A percentile compares a stretch with the other conserved stretches of the same genome.
These are phyloP conservation scores for Dascyllus trimaculatus DNA, from an alignment of 2,113 vertebrate genomes.

Conservation along the genomic window DNA sequence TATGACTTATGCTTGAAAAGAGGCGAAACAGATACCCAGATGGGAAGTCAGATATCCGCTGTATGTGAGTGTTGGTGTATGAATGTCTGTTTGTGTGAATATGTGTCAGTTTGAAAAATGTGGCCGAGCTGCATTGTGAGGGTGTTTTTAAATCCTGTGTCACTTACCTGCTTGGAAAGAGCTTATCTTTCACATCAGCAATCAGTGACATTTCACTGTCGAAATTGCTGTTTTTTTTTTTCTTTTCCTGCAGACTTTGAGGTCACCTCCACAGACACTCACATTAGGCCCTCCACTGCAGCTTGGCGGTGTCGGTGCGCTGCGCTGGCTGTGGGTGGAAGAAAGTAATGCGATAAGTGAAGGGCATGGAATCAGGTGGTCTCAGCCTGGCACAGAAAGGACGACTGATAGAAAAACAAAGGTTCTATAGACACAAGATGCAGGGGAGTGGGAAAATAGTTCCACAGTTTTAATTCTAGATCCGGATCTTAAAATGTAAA, in stretches of 20 bases:
- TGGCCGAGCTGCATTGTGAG: conserved; percentile 53
- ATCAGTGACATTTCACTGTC: conserved; percentile 24
- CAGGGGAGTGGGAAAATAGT: conserved; percentile 24
- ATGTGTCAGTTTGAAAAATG: conserved; percentile 57
- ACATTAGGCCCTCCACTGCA: conserved; percentile 4
- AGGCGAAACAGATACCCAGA: conserved; percentile 40
- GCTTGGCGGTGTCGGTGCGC: conserved; percentile 32
- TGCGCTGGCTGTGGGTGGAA: conserved; percentile 31
- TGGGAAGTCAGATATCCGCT: conserved; percentile 34
- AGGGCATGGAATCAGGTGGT: conserved; percentile 55
- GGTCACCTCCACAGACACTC: conserved; percentile 24
- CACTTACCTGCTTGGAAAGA: conserved; percentile 34
- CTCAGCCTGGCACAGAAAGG: conserved; percentile 9
- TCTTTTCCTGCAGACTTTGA: conserved; percentile 21
- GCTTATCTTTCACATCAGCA: conserved; percentile 50
- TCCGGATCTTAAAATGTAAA: background rate
- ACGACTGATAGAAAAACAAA: conserved; percentile 14
- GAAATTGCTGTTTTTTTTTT: conserved; percentile 22
- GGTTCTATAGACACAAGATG: background rate
- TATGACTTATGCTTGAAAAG: conserved; percentile 18
- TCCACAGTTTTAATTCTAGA: background rate
- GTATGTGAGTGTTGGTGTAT: background rate
- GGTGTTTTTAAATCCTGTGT: conserved; percentile 18
- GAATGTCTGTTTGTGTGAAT: conserved; percentile 12
- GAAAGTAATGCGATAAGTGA: conserved; percentile 42